Base-by-base conservation (phyloP, 2,113 vertebrate genomes). In the Gallinago undulata region DNA sequence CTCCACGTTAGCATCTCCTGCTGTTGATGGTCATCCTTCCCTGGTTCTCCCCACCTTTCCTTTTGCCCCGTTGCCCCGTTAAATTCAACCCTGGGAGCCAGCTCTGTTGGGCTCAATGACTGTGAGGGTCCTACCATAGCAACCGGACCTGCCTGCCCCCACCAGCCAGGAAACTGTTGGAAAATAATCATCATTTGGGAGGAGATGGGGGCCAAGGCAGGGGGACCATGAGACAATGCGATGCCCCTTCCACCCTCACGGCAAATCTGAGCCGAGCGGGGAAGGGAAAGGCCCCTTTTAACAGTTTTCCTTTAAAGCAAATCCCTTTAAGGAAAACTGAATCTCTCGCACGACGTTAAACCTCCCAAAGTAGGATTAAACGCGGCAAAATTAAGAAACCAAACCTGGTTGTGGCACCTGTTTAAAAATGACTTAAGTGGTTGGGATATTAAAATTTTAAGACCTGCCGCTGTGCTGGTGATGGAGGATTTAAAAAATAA, bases 401-500 rank as follows among this genome's bases (percentile, higher is more conserved):
- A 76, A 92, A 90, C 90, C 94, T 55, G 39, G 18, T 56, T 56
- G 72, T 27, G 19, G 90, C 90, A 79, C 95, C 94, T 87, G 90
- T 53, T 79, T 93, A 68, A 64, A 77, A 92, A 81, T 28, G 1
- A 51, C 92, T 97, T 63, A 60, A 94, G 84, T 87, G 89, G 84
- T 69, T 55, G 53, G 77, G 89, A 37, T 91, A 82, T 93, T 82
- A 90, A 89, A 73, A 87, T 69, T 89, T 91, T 77, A 89, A 93
- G 94, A 67, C 92, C 85, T 56, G 57, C 81, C 11, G 47, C 92
- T 93, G 90, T n/a, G 88, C 83, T 48, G 64, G 55, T 69, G 94
- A 82, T 82, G 95, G 86, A 87, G 83, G 84, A 89, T 96, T 94
- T 91, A 56, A 95, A 96, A 87, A 86, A 88, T 94, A 94, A 94